Evolutionary conservation across 1,140 invertebrate species (phyloP).

Genomic region (Macrobrachium nipponense): DNA sequence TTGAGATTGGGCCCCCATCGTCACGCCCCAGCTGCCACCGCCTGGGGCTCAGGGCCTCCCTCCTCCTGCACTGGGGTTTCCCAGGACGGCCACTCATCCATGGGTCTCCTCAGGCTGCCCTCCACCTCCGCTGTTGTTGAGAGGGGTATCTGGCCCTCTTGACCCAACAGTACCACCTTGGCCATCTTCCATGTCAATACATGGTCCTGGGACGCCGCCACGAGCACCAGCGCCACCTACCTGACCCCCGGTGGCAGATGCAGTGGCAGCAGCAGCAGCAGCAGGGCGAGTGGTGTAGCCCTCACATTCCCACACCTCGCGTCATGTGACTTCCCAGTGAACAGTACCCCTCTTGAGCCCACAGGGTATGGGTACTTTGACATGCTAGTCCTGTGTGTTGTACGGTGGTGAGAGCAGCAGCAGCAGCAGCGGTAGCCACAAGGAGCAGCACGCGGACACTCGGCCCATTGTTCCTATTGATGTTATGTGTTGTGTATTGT

Average conservation of each 20-base stretch:
- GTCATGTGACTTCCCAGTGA: conserved; percentile 56
- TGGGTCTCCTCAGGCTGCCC: conserved; percentile 50
- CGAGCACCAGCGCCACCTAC: conserved; percentile 45
- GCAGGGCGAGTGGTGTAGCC: conserved; percentile 52
- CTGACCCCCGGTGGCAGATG: conserved; percentile 43
- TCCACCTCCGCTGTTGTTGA: conserved; percentile 45
- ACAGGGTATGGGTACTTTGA: conserved; percentile 38
- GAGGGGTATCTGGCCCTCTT: conserved; percentile 47
- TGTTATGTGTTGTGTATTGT: conserved; percentile 61
- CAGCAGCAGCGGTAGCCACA: conserved; percentile 41
- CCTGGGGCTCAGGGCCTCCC: conserved; percentile 48
- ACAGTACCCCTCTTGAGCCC: conserved; percentile 30
- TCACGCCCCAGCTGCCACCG: conserved; percentile 46
- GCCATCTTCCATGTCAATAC: conserved; percentile 38
- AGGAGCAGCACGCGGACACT: conserved; percentile 55
- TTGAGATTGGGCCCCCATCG: conserved; percentile 60
- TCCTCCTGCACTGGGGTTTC: conserved; percentile 32
- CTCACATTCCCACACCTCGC: conserved; percentile 57
- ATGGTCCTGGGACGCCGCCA: conserved; percentile 45
- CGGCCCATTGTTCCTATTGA: conserved; percentile 60
- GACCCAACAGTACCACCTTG: conserved; percentile 48
- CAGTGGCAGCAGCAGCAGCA: conserved; percentile 39
- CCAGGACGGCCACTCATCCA: conserved; percentile 45
- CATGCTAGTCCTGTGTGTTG: conserved; percentile 60
- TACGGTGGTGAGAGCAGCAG: conserved; percentile 51